Evolutionary conservation across 2,797 vertebrate species (phyloP).

Genomic region (Philypnodon macrostomus): DNA sequence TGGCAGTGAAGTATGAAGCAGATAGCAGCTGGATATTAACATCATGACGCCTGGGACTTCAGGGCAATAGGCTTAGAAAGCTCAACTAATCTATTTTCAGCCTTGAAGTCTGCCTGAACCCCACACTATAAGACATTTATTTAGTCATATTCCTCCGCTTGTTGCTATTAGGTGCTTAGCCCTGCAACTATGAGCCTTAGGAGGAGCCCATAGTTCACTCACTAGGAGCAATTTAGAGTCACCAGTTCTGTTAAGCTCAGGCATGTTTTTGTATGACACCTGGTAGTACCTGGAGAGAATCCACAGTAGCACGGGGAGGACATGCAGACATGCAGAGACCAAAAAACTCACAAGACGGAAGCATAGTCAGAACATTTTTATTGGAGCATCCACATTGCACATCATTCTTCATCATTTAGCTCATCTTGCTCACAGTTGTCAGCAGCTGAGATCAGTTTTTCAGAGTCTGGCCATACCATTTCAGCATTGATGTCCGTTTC

Average conservation of each 20-base stretch:
- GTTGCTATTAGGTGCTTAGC: too few relatives aligned
- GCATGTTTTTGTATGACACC: too few relatives aligned
- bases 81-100: conserved; percentile 34
- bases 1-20: conserved; percentile 56
- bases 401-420: not conserved
- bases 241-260: too few relatives aligned
- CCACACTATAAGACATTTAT: not conserved
- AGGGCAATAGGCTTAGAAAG: conserved; percentile 37
- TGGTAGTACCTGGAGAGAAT: too few relatives aligned
- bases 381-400: not conserved
- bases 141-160: too few relatives aligned
- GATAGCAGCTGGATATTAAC: conserved; percentile 58
- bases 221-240: too few relatives aligned
- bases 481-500: conserved; percentile 31
- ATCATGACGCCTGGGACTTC: conserved; percentile 47
- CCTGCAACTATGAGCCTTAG: too few relatives aligned
- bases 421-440: conserved; percentile 11
- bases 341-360: too few relatives aligned
- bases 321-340: too few relatives aligned
- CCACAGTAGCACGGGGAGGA: too few relatives aligned
- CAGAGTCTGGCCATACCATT: conserved; percentile 6
- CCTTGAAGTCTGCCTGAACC: conserved; percentile 15
- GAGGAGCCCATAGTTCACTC: too few relatives aligned
- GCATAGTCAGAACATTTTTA: too few relatives aligned
- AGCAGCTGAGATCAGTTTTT: conserved; percentile 25